Base-by-base conservation (phyloP, 2,888 invertebrate genomes). In the Pyrgus malvae region DNA sequence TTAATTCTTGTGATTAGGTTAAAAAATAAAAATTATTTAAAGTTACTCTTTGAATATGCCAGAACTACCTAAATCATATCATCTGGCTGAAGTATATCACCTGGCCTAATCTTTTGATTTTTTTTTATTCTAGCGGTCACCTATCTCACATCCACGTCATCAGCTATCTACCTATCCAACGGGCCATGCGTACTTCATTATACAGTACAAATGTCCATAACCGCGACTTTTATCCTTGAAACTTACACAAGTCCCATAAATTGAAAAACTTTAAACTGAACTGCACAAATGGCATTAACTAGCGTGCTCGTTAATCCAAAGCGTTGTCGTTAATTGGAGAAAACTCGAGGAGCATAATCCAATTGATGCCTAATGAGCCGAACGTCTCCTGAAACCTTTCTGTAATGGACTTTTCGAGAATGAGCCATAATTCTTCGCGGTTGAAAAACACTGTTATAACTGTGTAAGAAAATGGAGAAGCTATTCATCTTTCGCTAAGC, bases 281-380 rank as follows among this genome's bases (percentile, higher is more conserved):
- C 33, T 48, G 37, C 14, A 42, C 35, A 31, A 62, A 62, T 57
- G 48, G 56, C 59, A 62, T 60, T 59, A 56, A 46, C 49, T 64
- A 46, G 41, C 46, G 33, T 48, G 48, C 57, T 61, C 60, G 64
- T 68, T 66, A 64, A 40, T 53, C 57, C 60, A 44, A 59, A 59
- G 58, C 62, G 57, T 61, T 56, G 57, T 59, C 57, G 61, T 56
- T 68, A 66, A 67, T 69, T 64, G 65, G 63, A 59, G 62, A 58
- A 65, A 62, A 62, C 65, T 65, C 60, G 54, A 60, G 60, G 56
- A 60, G 57, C 62, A 61, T 70, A 71, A 70, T 69, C 65, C 66
- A 66, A 67, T 70, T 56, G 58, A 48, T 44, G 58, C 57, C 60
- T 67, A 67, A 70, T 67, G 67, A 65, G 59, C 55, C 64, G 62